Conservation (phyloP, 2,113 vertebrate genomes). For the Melanotaenia duboulayi region DNA sequence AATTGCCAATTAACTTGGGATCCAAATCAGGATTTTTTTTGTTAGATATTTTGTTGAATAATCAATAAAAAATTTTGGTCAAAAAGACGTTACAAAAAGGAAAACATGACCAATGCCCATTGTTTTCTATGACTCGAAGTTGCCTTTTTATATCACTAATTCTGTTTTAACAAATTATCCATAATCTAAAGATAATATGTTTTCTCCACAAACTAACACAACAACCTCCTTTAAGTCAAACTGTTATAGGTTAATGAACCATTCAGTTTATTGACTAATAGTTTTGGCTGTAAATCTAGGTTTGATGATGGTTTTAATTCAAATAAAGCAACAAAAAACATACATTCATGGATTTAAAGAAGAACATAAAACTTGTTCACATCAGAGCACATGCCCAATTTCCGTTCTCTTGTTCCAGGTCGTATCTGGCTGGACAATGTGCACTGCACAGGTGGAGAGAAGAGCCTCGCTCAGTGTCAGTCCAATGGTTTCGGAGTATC, state of each 20-base stretch:
- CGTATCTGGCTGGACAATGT: constrained; percentile 95
- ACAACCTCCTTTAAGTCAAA: too few species aligned
- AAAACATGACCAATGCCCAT: too few species aligned
- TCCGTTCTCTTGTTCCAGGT: constrained; percentile 75
- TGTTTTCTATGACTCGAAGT: too few species aligned
- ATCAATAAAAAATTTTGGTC: too few species aligned
- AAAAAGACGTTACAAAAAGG: too few species aligned
- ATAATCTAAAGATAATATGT: background rate
- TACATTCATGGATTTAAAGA: too few species aligned
- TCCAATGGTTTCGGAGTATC: constrained; percentile 93
- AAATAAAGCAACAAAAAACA: background rate
- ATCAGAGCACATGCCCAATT: background rate
- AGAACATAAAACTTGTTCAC: too few species aligned
- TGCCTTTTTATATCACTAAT: background rate
- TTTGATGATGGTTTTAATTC: background rate
- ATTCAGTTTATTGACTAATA: background rate
- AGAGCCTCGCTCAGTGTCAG: constrained; percentile 84
- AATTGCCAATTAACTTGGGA: too few species aligned
- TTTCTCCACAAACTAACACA: background rate
- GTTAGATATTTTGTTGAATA: too few species aligned
- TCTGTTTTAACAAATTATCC: background rate
- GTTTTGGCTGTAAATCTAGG: background rate
- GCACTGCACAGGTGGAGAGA: constrained; percentile 88
- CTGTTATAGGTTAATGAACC: too few species aligned
- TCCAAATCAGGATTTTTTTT: too few species aligned